Percentiles rank a stretch among this genome's conserved stretches.
Evolutionary conservation across 2,113 vertebrate genomes (phyloP).

Genomic region (Malaclemys terrapin): DNA sequence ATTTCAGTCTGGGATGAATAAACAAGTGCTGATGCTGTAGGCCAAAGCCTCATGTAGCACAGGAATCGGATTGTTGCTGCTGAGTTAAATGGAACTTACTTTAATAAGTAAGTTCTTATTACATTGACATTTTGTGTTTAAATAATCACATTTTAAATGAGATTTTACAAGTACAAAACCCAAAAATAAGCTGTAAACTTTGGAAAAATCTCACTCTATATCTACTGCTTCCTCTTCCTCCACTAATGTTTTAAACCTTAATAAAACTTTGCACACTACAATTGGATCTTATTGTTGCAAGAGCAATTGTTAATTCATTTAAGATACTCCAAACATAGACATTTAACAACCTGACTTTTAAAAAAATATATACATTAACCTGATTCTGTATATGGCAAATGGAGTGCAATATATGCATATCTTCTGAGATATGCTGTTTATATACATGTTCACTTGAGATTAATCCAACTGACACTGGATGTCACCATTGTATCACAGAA

Average conservation of each 20-base stretch:
- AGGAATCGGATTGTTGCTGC: background rate
- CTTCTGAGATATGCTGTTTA: background rate
- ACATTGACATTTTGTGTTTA: background rate
- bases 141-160: accelerated
- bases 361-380: accelerated
- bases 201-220: accelerated
- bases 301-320: accelerated
- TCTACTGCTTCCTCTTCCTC: background rate
- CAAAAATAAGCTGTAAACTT: background rate
- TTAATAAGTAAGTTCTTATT: background rate
- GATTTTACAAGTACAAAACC: background rate
- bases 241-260: background rate
- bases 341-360: background rate
- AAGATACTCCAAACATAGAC: accelerated
- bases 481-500: constrained; percentile 69
- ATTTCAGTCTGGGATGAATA: background rate
- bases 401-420: accelerated
- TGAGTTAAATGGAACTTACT: background rate
- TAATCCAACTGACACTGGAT: constrained; percentile 71
- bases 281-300: background rate
- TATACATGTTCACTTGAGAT: constrained; percentile 20
- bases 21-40: accelerated
- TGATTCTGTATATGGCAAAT: accelerated
- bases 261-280: accelerated
- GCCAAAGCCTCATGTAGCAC: background rate